Conservation (phyloP, 1,140 invertebrate genomes). For the Hormaphis cornu region DNA sequence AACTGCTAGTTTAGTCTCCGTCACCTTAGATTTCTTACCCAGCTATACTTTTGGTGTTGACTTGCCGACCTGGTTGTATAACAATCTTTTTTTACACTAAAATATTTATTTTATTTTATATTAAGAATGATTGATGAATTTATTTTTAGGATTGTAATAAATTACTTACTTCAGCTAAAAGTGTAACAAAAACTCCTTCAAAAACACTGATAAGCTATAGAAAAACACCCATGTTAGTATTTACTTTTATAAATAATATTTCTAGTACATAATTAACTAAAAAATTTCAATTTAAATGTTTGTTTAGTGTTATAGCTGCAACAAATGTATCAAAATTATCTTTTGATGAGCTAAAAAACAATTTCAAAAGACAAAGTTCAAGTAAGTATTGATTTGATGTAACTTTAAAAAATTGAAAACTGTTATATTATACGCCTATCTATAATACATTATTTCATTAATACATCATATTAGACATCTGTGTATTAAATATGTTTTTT, state of each 20-base stretch:
- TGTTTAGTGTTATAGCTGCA: neutral
- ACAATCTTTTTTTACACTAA: neutral
- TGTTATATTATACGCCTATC: too few relatives aligned
- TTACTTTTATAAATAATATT: neutral
- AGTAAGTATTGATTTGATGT: too few relatives aligned
- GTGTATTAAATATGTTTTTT: too few relatives aligned
- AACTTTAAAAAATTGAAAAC: too few relatives aligned
- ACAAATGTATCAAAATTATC: slow-evolving; percentile 12
- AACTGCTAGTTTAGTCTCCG: too few relatives aligned
- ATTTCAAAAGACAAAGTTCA: neutral
- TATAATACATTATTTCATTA: too few relatives aligned
- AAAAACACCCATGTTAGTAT: slow-evolving; percentile 22
- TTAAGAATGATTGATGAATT: neutral
- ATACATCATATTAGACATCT: too few relatives aligned
- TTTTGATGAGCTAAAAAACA: slow-evolving; percentile 4
- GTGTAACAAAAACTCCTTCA: neutral
- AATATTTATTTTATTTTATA: neutral
- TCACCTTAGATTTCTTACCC: too few relatives aligned
- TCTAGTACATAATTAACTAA: too few relatives aligned
- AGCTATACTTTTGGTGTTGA: neutral
- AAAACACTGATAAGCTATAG: neutral
- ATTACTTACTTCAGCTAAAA: neutral
- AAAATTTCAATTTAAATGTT: neutral
- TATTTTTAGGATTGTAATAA: neutral
- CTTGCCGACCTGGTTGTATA: neutral